Conservation (phyloP, 2,113 vertebrate species). For the Saguinus midas region DNA sequence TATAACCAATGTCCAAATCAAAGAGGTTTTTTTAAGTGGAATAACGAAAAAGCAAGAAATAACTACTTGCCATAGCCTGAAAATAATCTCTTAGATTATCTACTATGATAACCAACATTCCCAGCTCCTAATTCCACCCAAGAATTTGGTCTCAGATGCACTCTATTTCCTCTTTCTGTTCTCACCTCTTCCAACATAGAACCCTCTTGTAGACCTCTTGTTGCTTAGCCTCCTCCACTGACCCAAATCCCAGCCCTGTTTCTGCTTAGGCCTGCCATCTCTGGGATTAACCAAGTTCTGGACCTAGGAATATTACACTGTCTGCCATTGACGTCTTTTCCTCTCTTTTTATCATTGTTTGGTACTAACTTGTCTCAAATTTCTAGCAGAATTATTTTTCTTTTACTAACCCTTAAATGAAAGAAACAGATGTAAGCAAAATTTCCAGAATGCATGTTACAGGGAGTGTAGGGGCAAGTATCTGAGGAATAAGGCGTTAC, state of each 20-base stretch:
- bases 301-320: background rate
- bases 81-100: background rate
- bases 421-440: background rate
- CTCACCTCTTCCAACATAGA: background rate
- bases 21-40: background rate
- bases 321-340: background rate
- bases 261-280: background rate
- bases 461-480: background rate
- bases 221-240: background rate
- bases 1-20: background rate
- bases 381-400: background rate
- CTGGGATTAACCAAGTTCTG: background rate
- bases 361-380: background rate
- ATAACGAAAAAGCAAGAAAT: background rate
- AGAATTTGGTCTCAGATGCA: background rate
- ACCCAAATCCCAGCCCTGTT: background rate
- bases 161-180: background rate
- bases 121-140: background rate
- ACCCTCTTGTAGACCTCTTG: background rate
- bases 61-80: background rate
- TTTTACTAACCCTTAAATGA: slow-evolving; percentile 18
- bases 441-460: background rate
- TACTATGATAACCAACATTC: background rate
- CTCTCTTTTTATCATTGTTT: background rate
- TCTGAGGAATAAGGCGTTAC: background rate